Evolutionary conservation across 2,113 vertebrate species (phyloP).

Genomic region (Toxotes chatareus): DNA sequence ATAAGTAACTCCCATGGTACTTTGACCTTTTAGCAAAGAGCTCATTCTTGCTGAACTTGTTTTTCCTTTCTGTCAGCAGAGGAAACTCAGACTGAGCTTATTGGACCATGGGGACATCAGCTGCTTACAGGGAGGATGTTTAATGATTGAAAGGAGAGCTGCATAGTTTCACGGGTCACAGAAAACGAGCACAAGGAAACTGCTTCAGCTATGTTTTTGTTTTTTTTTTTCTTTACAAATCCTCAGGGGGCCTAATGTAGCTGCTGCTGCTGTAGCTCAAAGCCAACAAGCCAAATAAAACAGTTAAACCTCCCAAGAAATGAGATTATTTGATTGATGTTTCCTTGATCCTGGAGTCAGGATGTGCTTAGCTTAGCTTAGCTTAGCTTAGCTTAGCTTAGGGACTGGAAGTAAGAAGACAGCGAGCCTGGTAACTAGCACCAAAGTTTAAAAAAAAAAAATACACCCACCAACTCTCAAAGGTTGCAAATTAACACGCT

Average conservation of each 20-base stretch:
- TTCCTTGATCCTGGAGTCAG: background rate
- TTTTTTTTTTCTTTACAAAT: background rate
- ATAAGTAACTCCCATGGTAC: conserved; percentile 31
- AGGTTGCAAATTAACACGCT: background rate
- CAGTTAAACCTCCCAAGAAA: background rate
- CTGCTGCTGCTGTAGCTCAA: background rate
- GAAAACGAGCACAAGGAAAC: background rate
- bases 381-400: background rate
- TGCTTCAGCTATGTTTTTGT: background rate
- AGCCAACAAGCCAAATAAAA: background rate
- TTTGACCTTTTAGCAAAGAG: conserved; percentile 48
- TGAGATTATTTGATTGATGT: background rate
- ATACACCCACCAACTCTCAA: background rate
- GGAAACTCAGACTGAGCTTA: background rate
- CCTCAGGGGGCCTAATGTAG: background rate
- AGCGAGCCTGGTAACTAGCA: background rate
- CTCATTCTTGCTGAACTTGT: conserved; percentile 56
- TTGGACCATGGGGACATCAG: conserved; percentile 18
- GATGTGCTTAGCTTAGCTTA: too few relatives aligned
- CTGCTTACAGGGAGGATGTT: conserved; percentile 13
- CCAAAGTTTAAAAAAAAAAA: background rate
- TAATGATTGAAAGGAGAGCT: conserved; percentile 56
- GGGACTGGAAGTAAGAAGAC: background rate
- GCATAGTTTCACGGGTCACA: conserved; percentile 20
- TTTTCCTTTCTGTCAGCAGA: conserved; percentile 50